Conservation (phyloP, 2,888 invertebrate species). For the Girardia tigrina region DNA sequence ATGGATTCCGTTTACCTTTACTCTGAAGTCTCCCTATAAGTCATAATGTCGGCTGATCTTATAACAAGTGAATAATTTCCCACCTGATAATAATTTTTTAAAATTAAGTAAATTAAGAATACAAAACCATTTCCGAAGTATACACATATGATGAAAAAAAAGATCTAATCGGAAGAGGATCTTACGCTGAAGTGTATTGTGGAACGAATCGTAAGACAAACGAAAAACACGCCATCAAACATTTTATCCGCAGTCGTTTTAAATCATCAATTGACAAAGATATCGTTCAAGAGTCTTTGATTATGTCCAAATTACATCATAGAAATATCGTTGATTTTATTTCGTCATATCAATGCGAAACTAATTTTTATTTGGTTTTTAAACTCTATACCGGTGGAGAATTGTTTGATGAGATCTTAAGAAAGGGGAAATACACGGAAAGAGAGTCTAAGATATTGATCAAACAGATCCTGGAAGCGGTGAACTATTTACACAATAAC, state of each 20-base stretch:
- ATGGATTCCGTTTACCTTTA: too few relatives aligned
- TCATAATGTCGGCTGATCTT: too few relatives aligned
- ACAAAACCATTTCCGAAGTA: not conserved
- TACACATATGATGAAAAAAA: not conserved
- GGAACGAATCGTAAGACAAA: not conserved
- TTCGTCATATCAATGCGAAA: not conserved
- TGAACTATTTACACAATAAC: slow-evolving; percentile 9
- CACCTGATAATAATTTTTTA: too few relatives aligned
- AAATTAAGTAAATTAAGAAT: not conserved
- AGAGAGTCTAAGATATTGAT: not conserved
- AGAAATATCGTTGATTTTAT: not conserved
- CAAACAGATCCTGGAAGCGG: not conserved
- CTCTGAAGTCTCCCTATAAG: too few relatives aligned
- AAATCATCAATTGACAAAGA: not conserved
- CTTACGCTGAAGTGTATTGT: not conserved
- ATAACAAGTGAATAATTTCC: too few relatives aligned
- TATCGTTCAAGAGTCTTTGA: not conserved
- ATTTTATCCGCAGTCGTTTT: not conserved
- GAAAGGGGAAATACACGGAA: not conserved
- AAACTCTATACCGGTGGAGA: not conserved
- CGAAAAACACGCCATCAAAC: not conserved
- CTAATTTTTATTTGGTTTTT: not conserved
- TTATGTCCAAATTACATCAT: not conserved
- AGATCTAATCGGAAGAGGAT: not conserved
- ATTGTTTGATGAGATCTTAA: not conserved